Evolutionary conservation across 2,888 invertebrate species (phyloP).

Genomic region (Plagiodera versicolora): DNA sequence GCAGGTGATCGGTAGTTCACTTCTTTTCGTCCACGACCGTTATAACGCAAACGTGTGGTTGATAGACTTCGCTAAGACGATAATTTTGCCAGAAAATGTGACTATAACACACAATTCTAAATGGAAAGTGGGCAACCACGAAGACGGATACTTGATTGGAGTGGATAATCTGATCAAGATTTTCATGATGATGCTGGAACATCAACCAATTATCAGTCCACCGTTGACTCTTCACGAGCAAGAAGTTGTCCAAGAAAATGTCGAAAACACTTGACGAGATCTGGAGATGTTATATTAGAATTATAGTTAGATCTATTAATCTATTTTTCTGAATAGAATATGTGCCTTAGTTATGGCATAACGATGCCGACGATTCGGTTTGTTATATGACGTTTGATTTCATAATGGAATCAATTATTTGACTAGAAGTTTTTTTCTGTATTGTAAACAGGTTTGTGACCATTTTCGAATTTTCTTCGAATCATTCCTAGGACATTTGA

Average conservation of each 20-base stretch:
- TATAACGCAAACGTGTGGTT: constrained; percentile 90
- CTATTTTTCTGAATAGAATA: background rate
- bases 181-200: constrained; percentile 67
- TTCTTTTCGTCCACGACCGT: constrained; percentile 92
- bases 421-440: too few relatives aligned
- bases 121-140: constrained; percentile 95
- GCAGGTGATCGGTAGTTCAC: constrained; percentile 87
- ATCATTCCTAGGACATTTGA: background rate
- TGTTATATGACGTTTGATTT: background rate
- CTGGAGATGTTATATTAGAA: background rate
- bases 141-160: constrained; percentile 93
- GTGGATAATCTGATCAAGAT: constrained; percentile 87
- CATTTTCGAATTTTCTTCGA: too few relatives aligned
- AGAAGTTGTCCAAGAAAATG: constrained; percentile 32
- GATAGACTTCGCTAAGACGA: constrained; percentile 97
- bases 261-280: constrained; percentile 29
- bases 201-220: constrained; percentile 50
- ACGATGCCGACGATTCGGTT: background rate
- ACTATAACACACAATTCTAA: constrained; percentile 77
- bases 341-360: background rate
- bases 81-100: constrained; percentile 74
- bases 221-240: constrained; percentile 47
- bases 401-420: background rate
- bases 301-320: background rate
- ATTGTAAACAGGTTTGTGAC: too few relatives aligned